Base-by-base conservation (phyloP, 2,113 vertebrate species). In the Lampris megalopsis region DNA sequence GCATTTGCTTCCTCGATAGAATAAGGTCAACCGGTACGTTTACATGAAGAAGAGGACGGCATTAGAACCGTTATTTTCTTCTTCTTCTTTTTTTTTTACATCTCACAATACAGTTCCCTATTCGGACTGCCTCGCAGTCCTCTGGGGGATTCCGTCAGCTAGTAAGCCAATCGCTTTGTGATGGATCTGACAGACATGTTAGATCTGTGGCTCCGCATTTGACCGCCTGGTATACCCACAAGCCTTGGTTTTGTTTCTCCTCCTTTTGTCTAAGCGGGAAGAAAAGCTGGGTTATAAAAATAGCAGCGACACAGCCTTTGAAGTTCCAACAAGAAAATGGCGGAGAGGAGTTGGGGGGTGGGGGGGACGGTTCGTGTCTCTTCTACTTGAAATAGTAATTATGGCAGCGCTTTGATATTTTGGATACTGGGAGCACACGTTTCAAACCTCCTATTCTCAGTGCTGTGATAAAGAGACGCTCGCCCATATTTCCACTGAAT, bases 321-420 rank as follows among this genome's bases (percentile, higher is more conserved):
- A 91, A 85, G 84, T 90, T 89, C 82, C 84, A 40, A 42, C 52
- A 9, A 80, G 88, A 88, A 89, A 82, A 24, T 77, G 68, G 69
- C 42, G 63, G 60, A 72, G 77, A 82, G 72, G 79, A 85, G 83
- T 54, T 69, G 68, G 71, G 84, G 85, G 87, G 88, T 84, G 83
- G 71, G 68, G 71, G 84, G 85, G 87, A 89, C 84, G 83, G 75
- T 90, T 88, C 24, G 81, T 82, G 86, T 90, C 88, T 83, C 84
- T 83, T 85, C 83, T 80, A 90, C 89, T 91, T 92, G 86, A 94
- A 93, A 92, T 90, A 91, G 87, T 92, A 92, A 94, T 93, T 93
- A 93, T 86, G 84, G 81, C 71, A 88, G 81, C 24, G 61, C 90
- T 93, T 94, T 91, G 91, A 93, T 91, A 88, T 85, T 81, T 80